Evolutionary conservation across 2,113 vertebrate genomes (phyloP), one percentile per base, ranked within the genome.

Genomic region (Puntigrus tetrazona): DNA sequence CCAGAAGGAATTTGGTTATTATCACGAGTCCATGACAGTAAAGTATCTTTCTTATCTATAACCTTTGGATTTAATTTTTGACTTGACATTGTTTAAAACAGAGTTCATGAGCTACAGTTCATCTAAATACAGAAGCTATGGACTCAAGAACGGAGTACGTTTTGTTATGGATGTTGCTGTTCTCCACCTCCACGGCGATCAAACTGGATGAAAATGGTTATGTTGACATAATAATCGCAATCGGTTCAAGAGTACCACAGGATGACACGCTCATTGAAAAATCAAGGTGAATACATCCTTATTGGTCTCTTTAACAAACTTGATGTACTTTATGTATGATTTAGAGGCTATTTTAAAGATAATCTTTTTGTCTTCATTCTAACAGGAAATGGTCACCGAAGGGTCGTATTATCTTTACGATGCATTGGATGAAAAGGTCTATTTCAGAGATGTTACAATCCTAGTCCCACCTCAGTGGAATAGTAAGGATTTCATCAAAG

Each of bases 131-230:
- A 8, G 20, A 14, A 75, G 72, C 10, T n/a, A 70, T 70, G 67
- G 20, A 70, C 27, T 29, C 27, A 31, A 20, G 43, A 31, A 3
- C 4, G 3, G 9, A n/a, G 9, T 75, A 5, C 11, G 14, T 50
- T 14, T 47, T 50, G 9, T 16, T 75, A 20, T 50, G 43, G 72
- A 50, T 10, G 72, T 18, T 75, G 13, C 72, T 47, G 43, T 75
- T 1, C 0, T 50, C 43, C 25, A 16, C 41, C 14, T 47, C 41
- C 43, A 47, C 34, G 65, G 72, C 38, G 22, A 89, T 89, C 65
- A 52, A 43, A 59, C 78, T 89, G 63, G 81, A 81, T 14, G 88
- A 84, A 29, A 81, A 89, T 75, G 88, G 88, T 59, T 89, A 87
- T 47, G 81, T 67, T 29, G 77, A 84, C 2, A n/a, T 89, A 74